Base-by-base conservation (phyloP, 2,113 vertebrate genomes). In the Mobula birostris region DNA sequence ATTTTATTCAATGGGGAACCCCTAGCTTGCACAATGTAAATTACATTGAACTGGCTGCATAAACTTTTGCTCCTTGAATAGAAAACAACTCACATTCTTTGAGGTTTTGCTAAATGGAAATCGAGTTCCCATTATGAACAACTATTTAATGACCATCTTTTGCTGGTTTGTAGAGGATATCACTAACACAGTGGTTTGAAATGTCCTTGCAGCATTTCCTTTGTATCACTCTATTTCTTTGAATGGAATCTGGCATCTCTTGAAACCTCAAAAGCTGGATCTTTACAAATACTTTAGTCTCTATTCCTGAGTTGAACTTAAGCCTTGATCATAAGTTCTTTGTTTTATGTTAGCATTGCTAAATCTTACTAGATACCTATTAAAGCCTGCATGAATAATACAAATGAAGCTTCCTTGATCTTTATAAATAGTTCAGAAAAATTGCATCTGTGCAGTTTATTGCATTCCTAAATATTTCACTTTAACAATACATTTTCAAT, bases 391-490 rank as follows among this genome's bases (percentile, higher is more conserved):
- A 70, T 27, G 17, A 92, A 92, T 92, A 74, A 48, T 92, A 27
- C 68, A 92, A 92, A 72, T 72, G 7, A 72, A 92, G 40, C 21
- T 36, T 92, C 68, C 70, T 48, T 9, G 19, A 92, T 27, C 66
- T 92, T 72, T 36, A 48, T 48, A 72, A 92, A 72, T 68, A 40
- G 63, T 36, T 70, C 24, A 74, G 9, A 72, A 92, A 92, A 27
- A 92, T 19, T 70, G n/a, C 40, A 68, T 32, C 19, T 91, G 19
- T 70, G 66, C 32, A 21, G n/a, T 92, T 24, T 6, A 92, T 74
- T 40, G 27, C 32, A 70, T 72, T 24, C 70, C 68, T 48, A 92
- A 70, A 72, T 92, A 92, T 92, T 92, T 92, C n/a, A 88, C 36
- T 48, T 82, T 17, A 82, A 48, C 17, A 48, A 82, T 40, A n/a